Percentiles rank a stretch among this genome's conserved stretches.
phyloP scores from a whole-genome alignment of 2,888 invertebrate genomes.

The Ethmia dodecea region DNA sequence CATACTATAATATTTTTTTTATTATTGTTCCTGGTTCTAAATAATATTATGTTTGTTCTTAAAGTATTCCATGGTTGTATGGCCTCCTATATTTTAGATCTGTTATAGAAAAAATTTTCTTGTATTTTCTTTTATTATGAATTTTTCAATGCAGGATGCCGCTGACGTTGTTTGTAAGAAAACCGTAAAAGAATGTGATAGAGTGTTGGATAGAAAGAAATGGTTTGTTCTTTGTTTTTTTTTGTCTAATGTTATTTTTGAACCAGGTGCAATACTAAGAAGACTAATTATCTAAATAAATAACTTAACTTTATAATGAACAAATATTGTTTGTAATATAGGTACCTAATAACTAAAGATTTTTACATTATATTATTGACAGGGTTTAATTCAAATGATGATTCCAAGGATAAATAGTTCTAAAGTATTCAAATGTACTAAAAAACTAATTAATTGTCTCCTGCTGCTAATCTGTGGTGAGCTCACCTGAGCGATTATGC shows the following conservation, averaged over 20 bases:
- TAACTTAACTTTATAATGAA: too few relatives aligned
- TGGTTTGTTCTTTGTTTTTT: conserved; percentile 50
- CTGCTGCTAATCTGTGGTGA: too few relatives aligned
- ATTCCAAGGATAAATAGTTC: too few relatives aligned
- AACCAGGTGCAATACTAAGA: conserved; percentile 18
- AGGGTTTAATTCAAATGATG: conserved; percentile 2
- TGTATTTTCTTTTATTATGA: conserved; percentile 31
- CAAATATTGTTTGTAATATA: too few relatives aligned
- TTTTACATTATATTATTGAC: conserved; percentile 1
- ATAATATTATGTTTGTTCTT: conserved; percentile 15
- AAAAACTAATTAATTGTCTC: too few relatives aligned
- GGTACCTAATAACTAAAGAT: too few relatives aligned
- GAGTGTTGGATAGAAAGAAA: conserved; percentile 35
- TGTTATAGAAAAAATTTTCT: too few relatives aligned
- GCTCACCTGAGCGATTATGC: too few relatives aligned
- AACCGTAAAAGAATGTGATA: conserved; percentile 43
- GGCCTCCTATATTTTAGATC: conserved; percentile 35
- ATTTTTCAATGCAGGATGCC: conserved; percentile 39
- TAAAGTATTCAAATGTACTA: too few relatives aligned
- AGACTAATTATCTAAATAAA: too few relatives aligned
- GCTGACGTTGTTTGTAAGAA: conserved; percentile 44
- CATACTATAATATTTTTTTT: too few relatives aligned
- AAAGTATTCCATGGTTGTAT: conserved; percentile 15
- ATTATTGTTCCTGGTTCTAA: conserved; percentile 53
- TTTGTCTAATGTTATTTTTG: conserved; percentile 12